Conservation (phyloP, 1,140 invertebrate genomes). For the Apis dorsata region DNA sequence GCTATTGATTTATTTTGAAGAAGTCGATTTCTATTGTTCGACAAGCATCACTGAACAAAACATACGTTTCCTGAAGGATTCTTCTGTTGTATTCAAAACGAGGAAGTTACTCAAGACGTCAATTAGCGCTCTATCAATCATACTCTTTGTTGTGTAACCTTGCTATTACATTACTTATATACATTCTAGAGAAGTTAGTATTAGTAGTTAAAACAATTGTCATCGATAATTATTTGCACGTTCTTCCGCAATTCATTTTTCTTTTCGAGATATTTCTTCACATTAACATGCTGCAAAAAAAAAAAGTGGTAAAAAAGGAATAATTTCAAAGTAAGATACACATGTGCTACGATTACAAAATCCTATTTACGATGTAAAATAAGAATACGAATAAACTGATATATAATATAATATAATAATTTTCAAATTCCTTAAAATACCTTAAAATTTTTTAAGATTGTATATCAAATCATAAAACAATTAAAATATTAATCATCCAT, state of each 20-base stretch:
- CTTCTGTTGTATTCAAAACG: background rate
- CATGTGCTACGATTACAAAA: too few relatives aligned
- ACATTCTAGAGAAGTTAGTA: too few relatives aligned
- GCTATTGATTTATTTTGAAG: background rate
- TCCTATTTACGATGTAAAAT: too few relatives aligned
- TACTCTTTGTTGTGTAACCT: background rate
- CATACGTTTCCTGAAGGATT: background rate
- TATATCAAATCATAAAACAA: too few relatives aligned
- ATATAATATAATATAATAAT: too few relatives aligned
- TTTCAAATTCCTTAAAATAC: too few relatives aligned
- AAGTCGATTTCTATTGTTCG: background rate
- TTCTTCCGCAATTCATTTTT: background rate
- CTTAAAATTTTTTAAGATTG: too few relatives aligned
- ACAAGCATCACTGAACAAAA: background rate
- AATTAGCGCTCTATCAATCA: conserved; percentile 16
- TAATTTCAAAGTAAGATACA: too few relatives aligned
- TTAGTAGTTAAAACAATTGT: background rate
- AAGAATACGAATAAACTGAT: too few relatives aligned
- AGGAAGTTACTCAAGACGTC: background rate
- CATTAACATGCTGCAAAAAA: background rate
- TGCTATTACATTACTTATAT: background rate
- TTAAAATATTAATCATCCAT: too few relatives aligned
- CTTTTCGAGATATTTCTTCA: too few relatives aligned
- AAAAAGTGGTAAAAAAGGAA: background rate
- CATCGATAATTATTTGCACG: background rate